Evolutionary conservation across 2,888 invertebrate species (phyloP), one percentile per base, ranked within the genome.

Genomic region (Xestia ashworthii): DNA sequence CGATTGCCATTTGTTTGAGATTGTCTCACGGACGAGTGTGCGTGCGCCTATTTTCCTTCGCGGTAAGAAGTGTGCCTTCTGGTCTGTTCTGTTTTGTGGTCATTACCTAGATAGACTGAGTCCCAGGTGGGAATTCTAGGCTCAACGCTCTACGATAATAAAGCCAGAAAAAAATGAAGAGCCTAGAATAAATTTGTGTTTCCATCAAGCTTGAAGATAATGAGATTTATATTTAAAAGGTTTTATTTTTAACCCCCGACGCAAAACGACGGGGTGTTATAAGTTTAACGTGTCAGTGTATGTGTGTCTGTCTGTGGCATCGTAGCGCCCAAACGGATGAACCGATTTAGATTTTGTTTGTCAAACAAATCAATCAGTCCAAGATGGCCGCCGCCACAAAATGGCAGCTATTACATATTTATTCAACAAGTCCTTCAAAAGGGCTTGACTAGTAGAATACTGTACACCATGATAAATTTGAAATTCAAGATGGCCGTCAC

Each of bases 81-180:
- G 44, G 1, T n/a, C 0, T 0, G 41, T 0, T 22, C 1, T 69
- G 1, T n/a, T 16, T 32, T 11, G n/a, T 16, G 11, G 6, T 72
- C 69, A 82, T 84, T 82, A 86, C 71, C 58, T 80, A 79, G 75
- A 77, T 62, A 75, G 80, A 67, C 76, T 73, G 71, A 68, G 81
- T 76, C 80, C 69, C 83, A 80, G 85, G 64, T 81, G 88, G 84
- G 70, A 74, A 73, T 79, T 70, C 71, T 80, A 80, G 72, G 85
- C 69, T 19, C 65, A 77, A 44, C 41, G 41, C 70, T 81, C 62
- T 66, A 72, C 67, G 62, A 69, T 74, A 81, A 75, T 83, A 81
- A 78, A 14, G 58, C 48, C 19, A 41, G 66, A 41, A 71, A 76
- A 79, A 76, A 79, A 80, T 75, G 66, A n/a, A 48, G 46, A 73